These are phyloP conservation scores for Nudaria mundana DNA, from an alignment of 2,888 invertebrate species.

Conservation along the genomic window DNA sequence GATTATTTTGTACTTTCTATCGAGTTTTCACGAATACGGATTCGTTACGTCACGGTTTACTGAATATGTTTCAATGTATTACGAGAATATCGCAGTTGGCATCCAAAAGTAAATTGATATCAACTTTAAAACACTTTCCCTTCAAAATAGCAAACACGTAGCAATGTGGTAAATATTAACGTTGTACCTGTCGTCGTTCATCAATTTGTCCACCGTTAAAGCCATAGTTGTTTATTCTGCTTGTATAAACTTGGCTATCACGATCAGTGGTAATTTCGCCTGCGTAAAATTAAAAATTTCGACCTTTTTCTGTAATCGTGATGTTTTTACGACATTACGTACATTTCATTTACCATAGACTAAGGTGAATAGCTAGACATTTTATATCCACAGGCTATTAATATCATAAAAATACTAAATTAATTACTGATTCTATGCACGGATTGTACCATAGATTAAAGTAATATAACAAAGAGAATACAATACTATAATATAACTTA, in stretches of 20 bases:
- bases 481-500: too few relatives aligned
- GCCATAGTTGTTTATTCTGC: slow-evolving; percentile 49
- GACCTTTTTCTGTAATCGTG: slow-evolving; percentile 43
- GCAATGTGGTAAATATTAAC: slow-evolving; percentile 17
- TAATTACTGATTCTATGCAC: too few relatives aligned
- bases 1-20: too few relatives aligned
- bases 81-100: slow-evolving; percentile 12
- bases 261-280: slow-evolving; percentile 27
- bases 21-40: too few relatives aligned
- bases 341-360: slow-evolving; percentile 37
- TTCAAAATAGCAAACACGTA: slow-evolving; percentile 42
- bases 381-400: too few relatives aligned
- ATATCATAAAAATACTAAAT: too few relatives aligned
- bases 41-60: slow-evolving; percentile 22
- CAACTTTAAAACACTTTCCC: slow-evolving; percentile 52
- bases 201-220: slow-evolving; percentile 67
- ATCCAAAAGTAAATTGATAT: slow-evolving; percentile 13
- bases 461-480: too few relatives aligned
- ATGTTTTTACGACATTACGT: slow-evolving; percentile 37
- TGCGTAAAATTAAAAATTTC: slow-evolving; percentile 41
- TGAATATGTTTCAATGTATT: slow-evolving; percentile 5
- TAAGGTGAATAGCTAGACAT: slow-evolving; percentile 8
- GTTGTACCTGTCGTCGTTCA: slow-evolving; percentile 69
- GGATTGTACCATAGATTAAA: not conserved
- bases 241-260: slow-evolving; percentile 20